phyloP scores from a whole-genome alignment of 2,113 vertebrate genomes.

The Pontoporia blainvillei region DNA sequence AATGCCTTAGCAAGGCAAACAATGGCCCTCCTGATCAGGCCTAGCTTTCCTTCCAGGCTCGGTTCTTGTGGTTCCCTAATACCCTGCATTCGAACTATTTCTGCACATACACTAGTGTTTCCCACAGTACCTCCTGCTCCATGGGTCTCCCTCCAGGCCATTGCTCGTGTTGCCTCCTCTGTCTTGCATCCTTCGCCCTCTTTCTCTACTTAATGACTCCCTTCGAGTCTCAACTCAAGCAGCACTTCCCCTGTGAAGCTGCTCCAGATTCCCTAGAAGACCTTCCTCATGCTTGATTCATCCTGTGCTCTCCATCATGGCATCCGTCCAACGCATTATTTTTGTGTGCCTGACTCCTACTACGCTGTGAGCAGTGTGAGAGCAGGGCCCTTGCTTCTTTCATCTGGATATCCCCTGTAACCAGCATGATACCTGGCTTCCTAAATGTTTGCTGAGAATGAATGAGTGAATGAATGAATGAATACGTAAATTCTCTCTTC shows the following conservation, averaged over 20 bases:
- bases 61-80: neutral
- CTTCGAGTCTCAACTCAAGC: neutral
- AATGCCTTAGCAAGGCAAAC: neutral
- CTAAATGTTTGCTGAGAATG: neutral
- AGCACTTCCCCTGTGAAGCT: neutral
- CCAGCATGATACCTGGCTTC: neutral
- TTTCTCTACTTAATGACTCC: neutral
- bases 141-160: neutral
- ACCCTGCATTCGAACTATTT: neutral
- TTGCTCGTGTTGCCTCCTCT: neutral
- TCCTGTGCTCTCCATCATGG: accelerated
- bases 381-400: neutral
- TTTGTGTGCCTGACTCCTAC: neutral
- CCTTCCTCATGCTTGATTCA: neutral
- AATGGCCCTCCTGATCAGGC: neutral
- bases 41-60: neutral
- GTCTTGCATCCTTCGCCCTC: neutral
- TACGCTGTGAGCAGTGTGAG: neutral
- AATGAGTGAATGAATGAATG: neutral
- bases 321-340: neutral
- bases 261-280: neutral
- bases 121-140: neutral
- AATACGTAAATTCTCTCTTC: neutral
- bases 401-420: neutral
- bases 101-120: neutral